Base-by-base conservation (phyloP, 2,113 vertebrate genomes). In the Aspidoscelis tigris region DNA sequence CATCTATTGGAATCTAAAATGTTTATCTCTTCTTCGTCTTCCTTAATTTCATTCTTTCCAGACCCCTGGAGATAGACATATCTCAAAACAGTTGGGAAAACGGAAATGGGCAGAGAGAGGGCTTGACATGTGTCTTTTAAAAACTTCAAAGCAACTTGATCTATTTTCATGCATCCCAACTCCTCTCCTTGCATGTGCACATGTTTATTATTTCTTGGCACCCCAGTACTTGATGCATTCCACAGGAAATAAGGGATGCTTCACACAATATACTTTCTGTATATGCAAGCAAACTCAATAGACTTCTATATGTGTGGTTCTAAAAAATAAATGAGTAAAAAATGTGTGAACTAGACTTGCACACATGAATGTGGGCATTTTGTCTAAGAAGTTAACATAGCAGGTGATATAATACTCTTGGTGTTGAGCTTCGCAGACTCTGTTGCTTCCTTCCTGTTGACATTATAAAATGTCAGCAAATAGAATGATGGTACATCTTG, bases 11-110 rank as follows among this genome's bases (percentile, higher is more conserved):
- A 84, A 85, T 83, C 16, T 0, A 53, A 88, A 84, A 80, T 2
- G 43, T 90, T 88, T 84, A 41, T 76, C 78, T 72, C 1, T 68
- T 84, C 79, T 84, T 81, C 69, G 88, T 84, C 72, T 90, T 85
- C 66, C 75, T 69, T 79, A 81, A 88, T 84, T 70, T 84, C 26
- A 16, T 1, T 65, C 77, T 84, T 89, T 80, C 78, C 61, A 85
- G 78, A 86, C 12, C 21, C 18, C 76, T 76, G 61, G 70, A 80
- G 66, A 78, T 21, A 87, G 44, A 24, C 44, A 84, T 81, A 16
- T 83, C 84, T 73, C 80, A 82, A 50, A 84, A 82, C 76, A 90
- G 61, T 20, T n/a, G 21, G 55, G 74, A 47, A 86, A 83, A 53
- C 26, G 0, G 22, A 77, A 80, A 74, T 2, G 1, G 33, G 10